phyloP scores from a whole-genome alignment of 2,888 invertebrate genomes.

The Aquatica leii region DNA sequence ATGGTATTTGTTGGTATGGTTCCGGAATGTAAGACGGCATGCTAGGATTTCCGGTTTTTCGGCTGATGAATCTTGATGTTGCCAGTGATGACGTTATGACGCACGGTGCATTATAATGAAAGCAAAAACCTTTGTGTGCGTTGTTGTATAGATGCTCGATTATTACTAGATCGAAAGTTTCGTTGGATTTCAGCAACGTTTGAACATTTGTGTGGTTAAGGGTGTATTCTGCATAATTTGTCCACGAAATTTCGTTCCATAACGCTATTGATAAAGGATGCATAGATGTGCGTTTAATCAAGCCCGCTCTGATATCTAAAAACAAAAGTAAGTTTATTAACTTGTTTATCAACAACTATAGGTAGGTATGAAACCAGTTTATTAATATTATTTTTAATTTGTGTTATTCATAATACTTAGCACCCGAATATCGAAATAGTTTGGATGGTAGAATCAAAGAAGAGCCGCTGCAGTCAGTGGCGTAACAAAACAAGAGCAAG shows the following conservation, averaged over 20 bases:
- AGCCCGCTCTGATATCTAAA: too few species aligned
- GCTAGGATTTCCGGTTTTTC: slow-evolving; percentile 61
- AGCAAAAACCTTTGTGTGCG: slow-evolving; percentile 56
- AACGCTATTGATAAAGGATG: slow-evolving; percentile 33
- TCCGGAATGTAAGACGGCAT: slow-evolving; percentile 64
- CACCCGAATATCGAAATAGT: too few species aligned
- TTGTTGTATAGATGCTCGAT: slow-evolving; percentile 63
- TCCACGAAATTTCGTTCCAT: neutral
- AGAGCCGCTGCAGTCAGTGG: too few species aligned
- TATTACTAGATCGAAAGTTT: slow-evolving; percentile 54
- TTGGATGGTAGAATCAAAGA: too few species aligned
- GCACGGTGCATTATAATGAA: slow-evolving; percentile 54
- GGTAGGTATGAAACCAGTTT: too few species aligned
- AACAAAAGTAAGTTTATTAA: neutral
- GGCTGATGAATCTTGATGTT: slow-evolving; percentile 60
- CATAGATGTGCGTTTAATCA: neutral
- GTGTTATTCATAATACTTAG: too few species aligned
- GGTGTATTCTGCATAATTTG: slow-evolving; percentile 26
- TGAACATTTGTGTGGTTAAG: slow-evolving; percentile 55
- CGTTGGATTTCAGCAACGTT: slow-evolving; percentile 51
- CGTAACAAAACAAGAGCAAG: too few species aligned
- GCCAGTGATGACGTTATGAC: slow-evolving; percentile 60
- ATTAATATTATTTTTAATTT: too few species aligned
- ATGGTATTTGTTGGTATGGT: slow-evolving; percentile 57
- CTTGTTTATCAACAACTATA: too few species aligned